Conservation (phyloP, 2,113 vertebrate species). For the Melanerpes formicivorus region DNA sequence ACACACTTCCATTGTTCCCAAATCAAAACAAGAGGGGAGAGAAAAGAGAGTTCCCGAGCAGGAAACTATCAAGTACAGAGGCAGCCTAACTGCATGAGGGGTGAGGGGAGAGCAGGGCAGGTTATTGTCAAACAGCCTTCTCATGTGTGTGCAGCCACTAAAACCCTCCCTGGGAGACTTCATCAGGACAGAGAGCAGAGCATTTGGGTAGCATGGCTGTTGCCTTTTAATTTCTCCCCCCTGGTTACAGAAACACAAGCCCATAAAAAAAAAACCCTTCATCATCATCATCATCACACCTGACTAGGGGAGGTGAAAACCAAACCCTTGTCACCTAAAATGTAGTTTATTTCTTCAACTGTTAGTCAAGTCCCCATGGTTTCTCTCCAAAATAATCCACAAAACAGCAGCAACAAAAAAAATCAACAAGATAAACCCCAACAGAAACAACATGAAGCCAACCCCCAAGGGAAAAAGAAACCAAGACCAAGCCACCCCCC, state of each 20-base stretch:
- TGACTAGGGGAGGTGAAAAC: neutral
- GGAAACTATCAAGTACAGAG: conserved; percentile 31
- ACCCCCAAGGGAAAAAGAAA: too few relatives aligned
- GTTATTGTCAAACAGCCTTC: conserved; percentile 30
- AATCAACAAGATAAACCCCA: too few relatives aligned
- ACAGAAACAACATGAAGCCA: too few relatives aligned
- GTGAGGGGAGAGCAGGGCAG: conserved; percentile 14
- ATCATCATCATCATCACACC: neutral
- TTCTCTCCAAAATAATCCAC: neutral
- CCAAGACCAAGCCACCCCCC: too few relatives aligned
- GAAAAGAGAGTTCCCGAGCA: conserved; percentile 42
- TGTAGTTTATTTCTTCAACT: conserved; percentile 30
- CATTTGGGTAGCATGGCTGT: conserved; percentile 32
- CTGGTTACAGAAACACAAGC: conserved; percentile 33
- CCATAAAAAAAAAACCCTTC: neutral
- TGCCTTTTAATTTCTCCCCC: conserved; percentile 49
- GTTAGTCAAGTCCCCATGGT: neutral
- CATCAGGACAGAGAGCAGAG: conserved; percentile 52
- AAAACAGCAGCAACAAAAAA: neutral
- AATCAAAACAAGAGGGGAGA: conserved; percentile 24
- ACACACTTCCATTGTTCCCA: conserved; percentile 68
- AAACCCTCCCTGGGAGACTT: conserved; percentile 39
- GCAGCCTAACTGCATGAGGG: conserved; percentile 30
- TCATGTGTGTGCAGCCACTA: conserved; percentile 44
- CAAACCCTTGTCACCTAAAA: conserved; percentile 8